Evolutionary conservation across 2,888 invertebrate genomes (phyloP).

Genomic region (Chydorus sphaericus): DNA sequence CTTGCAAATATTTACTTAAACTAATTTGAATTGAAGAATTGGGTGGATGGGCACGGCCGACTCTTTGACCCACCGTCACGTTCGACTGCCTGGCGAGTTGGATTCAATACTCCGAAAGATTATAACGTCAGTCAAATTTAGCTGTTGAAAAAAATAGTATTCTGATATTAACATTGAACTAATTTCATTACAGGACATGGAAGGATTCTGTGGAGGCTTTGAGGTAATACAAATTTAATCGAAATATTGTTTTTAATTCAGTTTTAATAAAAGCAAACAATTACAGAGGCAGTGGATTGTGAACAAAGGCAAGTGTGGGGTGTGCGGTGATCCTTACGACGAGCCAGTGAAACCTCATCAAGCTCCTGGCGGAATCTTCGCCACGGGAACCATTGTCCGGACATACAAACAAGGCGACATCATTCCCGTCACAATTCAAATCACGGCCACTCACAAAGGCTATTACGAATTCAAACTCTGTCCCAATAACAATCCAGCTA

Average conservation of each 20-base stretch:
- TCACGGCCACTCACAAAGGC: conserved; percentile 24
- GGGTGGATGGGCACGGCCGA: conserved; percentile 22
- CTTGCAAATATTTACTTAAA: too few relatives aligned
- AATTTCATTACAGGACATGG: conserved; percentile 19
- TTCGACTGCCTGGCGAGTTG: conserved; percentile 24
- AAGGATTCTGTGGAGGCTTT: conserved; percentile 25
- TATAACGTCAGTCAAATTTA: conserved; percentile 18
- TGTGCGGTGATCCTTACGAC: conserved; percentile 20
- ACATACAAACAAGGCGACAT: conserved; percentile 16
- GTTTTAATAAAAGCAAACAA: not conserved
- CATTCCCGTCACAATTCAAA: conserved; percentile 21
- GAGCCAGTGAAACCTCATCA: conserved; percentile 15
- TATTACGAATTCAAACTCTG: conserved; percentile 25
- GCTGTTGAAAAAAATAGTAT: not conserved
- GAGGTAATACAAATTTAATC: conserved; percentile 18
- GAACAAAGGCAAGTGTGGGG: conserved; percentile 19
- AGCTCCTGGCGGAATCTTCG: conserved; percentile 19
- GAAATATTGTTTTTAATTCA: not conserved
- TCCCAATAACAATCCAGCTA: conserved; percentile 20
- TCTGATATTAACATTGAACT: not conserved
- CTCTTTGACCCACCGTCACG: conserved; percentile 24
- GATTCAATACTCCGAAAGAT: conserved; percentile 22
- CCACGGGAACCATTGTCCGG: conserved; percentile 19
- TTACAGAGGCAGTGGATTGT: conserved; percentile 15
- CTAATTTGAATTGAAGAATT: too few relatives aligned